These are phyloP conservation scores for Propithecus perrieri DNA, from an alignment of 2,797 vertebrate species.

Conservation along the genomic window DNA sequence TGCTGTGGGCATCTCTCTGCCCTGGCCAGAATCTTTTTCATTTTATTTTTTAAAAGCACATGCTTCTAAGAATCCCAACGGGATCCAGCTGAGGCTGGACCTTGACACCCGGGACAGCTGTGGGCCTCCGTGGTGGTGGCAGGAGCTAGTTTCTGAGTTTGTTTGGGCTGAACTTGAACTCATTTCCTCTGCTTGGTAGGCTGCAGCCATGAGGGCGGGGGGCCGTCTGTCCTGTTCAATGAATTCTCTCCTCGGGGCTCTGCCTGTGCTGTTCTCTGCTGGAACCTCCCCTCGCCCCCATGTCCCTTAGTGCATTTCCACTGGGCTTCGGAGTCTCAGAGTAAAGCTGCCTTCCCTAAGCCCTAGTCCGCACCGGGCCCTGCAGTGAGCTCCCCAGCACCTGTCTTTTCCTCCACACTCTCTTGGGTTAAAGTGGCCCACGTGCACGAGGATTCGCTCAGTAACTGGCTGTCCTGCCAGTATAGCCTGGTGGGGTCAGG, in stretches of 20 bases:
- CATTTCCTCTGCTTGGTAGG: neutral
- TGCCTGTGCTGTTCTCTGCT: neutral
- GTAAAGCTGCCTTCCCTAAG: neutral
- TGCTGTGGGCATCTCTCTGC: neutral
- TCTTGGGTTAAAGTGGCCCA: neutral
- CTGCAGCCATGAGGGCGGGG: neutral
- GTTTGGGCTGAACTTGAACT: neutral
- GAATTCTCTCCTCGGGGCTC: neutral
- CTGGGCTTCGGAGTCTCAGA: neutral
- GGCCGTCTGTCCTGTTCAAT: neutral
- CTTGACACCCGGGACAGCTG: neutral
- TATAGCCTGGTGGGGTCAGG: accelerated
- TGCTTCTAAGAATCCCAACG: neutral
- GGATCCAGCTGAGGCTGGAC: neutral
- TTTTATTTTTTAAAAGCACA: neutral
- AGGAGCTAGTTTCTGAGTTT: neutral
- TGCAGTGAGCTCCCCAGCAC: neutral
- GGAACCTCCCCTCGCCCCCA: neutral
- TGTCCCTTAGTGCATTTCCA: neutral
- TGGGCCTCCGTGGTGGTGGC: accelerated
- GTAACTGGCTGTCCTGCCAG: neutral
- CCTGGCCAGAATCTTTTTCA: neutral
- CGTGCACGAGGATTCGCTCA: neutral
- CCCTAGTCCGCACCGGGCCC: no score
- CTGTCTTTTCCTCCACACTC: neutral